Evolutionary conservation across 2,113 vertebrate genomes (phyloP), one percentile per base, ranked within the genome.

Genomic region (Proteles cristata): DNA sequence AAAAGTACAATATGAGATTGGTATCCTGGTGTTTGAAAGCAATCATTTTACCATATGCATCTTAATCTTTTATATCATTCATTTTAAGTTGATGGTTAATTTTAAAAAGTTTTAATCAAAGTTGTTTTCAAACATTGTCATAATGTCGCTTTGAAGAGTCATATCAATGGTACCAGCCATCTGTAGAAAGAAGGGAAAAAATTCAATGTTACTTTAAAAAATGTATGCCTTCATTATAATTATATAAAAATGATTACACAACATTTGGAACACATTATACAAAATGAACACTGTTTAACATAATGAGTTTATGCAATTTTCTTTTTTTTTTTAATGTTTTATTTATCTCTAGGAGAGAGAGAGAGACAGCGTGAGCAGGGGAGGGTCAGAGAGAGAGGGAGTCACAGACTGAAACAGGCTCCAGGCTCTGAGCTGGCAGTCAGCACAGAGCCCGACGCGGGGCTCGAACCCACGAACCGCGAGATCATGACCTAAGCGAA

Each of bases 121-220:
- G 86, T 98, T 98, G 17, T 99, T 99, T 98, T 99, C 99, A 93
- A 99, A 99, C 61, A 99, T 98, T 95, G 99, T 98, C 99, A 99
- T 99, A 97, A 99, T 99, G 74, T 99, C 99, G 2, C 98, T 99
- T 97, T 99, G 99, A 98, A 99, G 98, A 88, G 99, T 99, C 97
- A 99, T 99, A 97, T 99, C 99, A 96, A 99, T 99, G 97, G 97
- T 97, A 88, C 97, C 98, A 71, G 98, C 98, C 99, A 99, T 99
- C 99, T 99, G 97, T 85, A 98, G 93, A 98, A 96, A 98, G 97
- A 86, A 88, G 66, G 28, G 77, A 17, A 97, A 97, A 69, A 93
- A 68, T 87, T 35, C 0, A 95, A 61, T 25, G 7, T 93, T 94
- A 97, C 25, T 89, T 77, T 31, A 16, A 93, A 90, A 95, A 74